phyloP scores from a whole-genome alignment of 2,888 invertebrate species.

The Acleris laterana region DNA sequence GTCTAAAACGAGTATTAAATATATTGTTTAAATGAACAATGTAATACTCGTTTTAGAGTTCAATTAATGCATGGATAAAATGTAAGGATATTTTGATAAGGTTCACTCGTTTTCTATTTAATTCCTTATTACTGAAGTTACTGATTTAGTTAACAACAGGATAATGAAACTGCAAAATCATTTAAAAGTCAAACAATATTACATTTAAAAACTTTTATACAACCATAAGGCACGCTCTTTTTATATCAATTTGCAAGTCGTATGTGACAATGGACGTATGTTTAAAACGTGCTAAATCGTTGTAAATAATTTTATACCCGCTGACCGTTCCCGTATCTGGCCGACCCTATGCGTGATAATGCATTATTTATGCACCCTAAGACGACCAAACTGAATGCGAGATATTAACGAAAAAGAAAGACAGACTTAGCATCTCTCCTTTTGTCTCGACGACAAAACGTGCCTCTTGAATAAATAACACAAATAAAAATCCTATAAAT shows the following conservation, averaged over 20 bases:
- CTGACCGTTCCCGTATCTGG: conserved; percentile 56
- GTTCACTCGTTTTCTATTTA: too few relatives aligned
- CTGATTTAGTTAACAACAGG: too few relatives aligned
- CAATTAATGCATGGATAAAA: too few relatives aligned
- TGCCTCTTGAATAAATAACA: conserved; percentile 79
- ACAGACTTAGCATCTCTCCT: conserved; percentile 58
- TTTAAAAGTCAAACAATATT: neutral
- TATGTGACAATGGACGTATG: conserved; percentile 29
- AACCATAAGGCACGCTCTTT: conserved; percentile 21
- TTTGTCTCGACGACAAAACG: conserved; percentile 75
- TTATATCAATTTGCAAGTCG: conserved; percentile 23
- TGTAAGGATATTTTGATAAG: too few relatives aligned
- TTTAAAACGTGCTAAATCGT: conserved; percentile 40
- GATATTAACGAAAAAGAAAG: conserved; percentile 79
- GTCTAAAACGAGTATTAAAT: too few relatives aligned
- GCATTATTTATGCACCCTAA: conserved; percentile 82
- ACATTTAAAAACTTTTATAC: conserved; percentile 1
- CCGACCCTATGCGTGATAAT: conserved; percentile 78
- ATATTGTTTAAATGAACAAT: too few relatives aligned
- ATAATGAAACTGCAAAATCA: too few relatives aligned
- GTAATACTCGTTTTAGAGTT: too few relatives aligned
- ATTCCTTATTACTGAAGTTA: too few relatives aligned
- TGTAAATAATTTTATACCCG: conserved; percentile 71
- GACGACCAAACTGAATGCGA: conserved; percentile 79
- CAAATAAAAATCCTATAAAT: conserved; percentile 82